Conservation (phyloP, 2,888 invertebrate genomes). For the Pachycephus smyrnensis region DNA sequence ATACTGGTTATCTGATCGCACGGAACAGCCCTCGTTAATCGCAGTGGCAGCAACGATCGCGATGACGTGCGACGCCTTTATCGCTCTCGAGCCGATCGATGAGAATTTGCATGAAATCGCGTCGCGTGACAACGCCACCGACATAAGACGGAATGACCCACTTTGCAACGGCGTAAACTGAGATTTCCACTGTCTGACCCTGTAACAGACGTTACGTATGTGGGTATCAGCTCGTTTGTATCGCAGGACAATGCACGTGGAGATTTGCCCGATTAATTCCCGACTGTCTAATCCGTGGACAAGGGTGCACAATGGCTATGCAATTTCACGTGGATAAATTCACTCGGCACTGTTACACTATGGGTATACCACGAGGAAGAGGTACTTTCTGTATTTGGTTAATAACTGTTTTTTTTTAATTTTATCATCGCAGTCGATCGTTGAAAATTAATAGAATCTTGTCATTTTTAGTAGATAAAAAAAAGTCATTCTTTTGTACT, state of each 20-base stretch:
- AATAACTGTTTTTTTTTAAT: background rate
- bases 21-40: background rate
- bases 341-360: background rate
- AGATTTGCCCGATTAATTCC: background rate
- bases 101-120: background rate
- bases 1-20: background rate
- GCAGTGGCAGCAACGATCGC: background rate
- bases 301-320: background rate
- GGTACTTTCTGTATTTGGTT: background rate
- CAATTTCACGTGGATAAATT: background rate
- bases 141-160: background rate
- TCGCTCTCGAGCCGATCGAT: background rate
- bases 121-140: background rate
- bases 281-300: background rate
- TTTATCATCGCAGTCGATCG: background rate
- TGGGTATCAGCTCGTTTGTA: background rate
- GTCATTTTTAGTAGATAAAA: too few relatives aligned
- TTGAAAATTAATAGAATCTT: background rate
- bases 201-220: background rate
- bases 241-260: background rate
- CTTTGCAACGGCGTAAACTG: background rate
- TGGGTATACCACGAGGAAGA: background rate
- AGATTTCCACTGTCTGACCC: background rate
- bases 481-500: too few relatives aligned
- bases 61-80: background rate